A percentile compares a stretch with the other conserved stretches of the same genome.
Conservation (phyloP, 2,888 invertebrate species). For the Balanococcus diminutus region DNA sequence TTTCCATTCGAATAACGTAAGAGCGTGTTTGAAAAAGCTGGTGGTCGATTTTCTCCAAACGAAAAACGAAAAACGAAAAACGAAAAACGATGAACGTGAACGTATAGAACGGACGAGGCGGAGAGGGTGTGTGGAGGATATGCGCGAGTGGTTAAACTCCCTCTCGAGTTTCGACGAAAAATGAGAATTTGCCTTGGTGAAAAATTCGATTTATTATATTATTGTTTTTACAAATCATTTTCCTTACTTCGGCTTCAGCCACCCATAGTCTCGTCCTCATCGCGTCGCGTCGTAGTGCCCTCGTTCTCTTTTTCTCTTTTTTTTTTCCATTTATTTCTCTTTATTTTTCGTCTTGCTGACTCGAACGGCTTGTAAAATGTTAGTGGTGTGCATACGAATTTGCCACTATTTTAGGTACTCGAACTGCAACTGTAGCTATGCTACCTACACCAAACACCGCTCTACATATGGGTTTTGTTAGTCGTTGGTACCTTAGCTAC, state of each 20-base stretch:
- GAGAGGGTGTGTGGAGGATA: background rate
- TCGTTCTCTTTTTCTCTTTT: background rate
- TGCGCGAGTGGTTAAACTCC: conserved; percentile 35
- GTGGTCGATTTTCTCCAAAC: conserved; percentile 32
- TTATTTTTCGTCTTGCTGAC: background rate
- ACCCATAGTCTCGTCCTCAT: background rate
- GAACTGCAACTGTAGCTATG: too few species aligned
- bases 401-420: too few species aligned
- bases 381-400: too few species aligned
- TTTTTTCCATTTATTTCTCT: background rate
- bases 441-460: too few species aligned
- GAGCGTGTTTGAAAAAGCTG: conserved; percentile 30
- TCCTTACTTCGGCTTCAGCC: background rate
- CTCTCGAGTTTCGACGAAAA: conserved; percentile 28
- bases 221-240: conserved; percentile 40
- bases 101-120: background rate
- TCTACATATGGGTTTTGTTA: too few species aligned
- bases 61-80: background rate
- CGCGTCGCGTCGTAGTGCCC: background rate
- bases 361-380: background rate
- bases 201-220: conserved; percentile 43
- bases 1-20: conserved; percentile 48
- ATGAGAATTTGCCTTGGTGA: conserved; percentile 30
- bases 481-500: too few species aligned
- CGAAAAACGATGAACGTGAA: too few species aligned